A percentile compares a stretch with the other conserved stretches of the same genome.
Conservation (phyloP, 2,888 invertebrate species). For the Athetis lepigone region DNA sequence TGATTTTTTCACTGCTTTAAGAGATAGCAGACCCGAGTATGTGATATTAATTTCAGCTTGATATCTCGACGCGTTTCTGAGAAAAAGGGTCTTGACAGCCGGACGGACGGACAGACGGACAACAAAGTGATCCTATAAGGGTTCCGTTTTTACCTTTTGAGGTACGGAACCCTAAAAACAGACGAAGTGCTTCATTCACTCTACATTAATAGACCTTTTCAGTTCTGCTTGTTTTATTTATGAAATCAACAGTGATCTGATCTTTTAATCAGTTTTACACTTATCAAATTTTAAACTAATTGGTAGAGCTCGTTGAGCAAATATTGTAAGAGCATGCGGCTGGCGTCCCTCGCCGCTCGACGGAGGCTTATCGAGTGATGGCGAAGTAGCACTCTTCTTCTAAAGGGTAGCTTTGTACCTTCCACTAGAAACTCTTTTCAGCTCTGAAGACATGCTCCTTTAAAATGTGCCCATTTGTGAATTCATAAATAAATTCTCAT, state of each 20-base stretch:
- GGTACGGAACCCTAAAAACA: too few relatives aligned
- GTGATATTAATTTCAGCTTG: too few relatives aligned
- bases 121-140: too few relatives aligned
- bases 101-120: too few relatives aligned
- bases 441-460: conserved; percentile 73
- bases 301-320: conserved; percentile 64
- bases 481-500: neutral
- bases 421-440: conserved; percentile 80
- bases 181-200: conserved; percentile 44
- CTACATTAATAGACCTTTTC: conserved; percentile 37
- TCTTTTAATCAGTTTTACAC: too few relatives aligned
- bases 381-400: conserved; percentile 81
- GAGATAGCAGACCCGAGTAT: too few relatives aligned
- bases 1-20: too few relatives aligned
- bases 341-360: conserved; percentile 59
- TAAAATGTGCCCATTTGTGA: conserved; percentile 63
- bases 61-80: too few relatives aligned
- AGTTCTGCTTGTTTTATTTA: conserved; percentile 30
- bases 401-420: conserved; percentile 85
- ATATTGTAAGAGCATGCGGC: conserved; percentile 67
- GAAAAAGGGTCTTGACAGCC: too few relatives aligned
- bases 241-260: conserved; percentile 12
- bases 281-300: conserved; percentile 11
- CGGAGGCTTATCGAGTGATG: conserved; percentile 84
- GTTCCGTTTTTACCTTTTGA: too few relatives aligned